Evolutionary conservation across 1,140 invertebrate genomes (phyloP), one percentile per base, ranked within the genome.

Genomic region (Colletes latitarsis): DNA sequence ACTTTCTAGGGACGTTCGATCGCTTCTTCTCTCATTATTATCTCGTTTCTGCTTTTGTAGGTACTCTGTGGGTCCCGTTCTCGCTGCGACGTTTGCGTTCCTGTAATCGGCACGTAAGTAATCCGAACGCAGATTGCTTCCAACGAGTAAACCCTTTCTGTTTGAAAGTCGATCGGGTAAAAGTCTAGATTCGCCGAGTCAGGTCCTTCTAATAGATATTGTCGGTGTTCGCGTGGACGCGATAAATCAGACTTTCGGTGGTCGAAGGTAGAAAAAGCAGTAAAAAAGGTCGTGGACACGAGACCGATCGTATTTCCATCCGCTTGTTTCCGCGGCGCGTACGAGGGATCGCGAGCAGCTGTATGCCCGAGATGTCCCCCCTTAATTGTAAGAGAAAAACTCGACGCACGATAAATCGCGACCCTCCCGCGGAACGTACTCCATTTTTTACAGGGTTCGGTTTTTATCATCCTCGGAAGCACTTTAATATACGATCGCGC

Each of bases 401-500:
- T 39, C 10, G 55, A 68, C 41, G 41, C 49, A 6, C 17, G 52
- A 76, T 76, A 76, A 76, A 58, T 67, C 41, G 10, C 52, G n/a
- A 8, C 49, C n/a, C 14, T 43, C 39, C 63, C 17, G 43, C n/a
- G 43, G 43, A 21, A 67, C 64, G 12, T 30, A 21, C n/a, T 43
- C 10, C 52, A 41, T 55, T 66, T 19, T 55, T 55, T 46, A 30
- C 73, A 9, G 39, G 46, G 0, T 46, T 6, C 9, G 41, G 21
- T 46, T 58, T 58, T 68, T 49, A 15, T 68, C 53, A 14, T 17
- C 17, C 8, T 3, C 53, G 12, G 10, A 19, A 49, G 17, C 63
- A 6, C 21, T 77, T 68, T 68, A 77, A 68, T 68, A 74, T 53
- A 74, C 71, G 71, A 63, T 74, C 60, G 43, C 43, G 43, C 58